A percentile compares a stretch with the other conserved stretches of the same genome.
Conservation (phyloP, 2,113 vertebrate species). For the Ovibos moschatus region DNA sequence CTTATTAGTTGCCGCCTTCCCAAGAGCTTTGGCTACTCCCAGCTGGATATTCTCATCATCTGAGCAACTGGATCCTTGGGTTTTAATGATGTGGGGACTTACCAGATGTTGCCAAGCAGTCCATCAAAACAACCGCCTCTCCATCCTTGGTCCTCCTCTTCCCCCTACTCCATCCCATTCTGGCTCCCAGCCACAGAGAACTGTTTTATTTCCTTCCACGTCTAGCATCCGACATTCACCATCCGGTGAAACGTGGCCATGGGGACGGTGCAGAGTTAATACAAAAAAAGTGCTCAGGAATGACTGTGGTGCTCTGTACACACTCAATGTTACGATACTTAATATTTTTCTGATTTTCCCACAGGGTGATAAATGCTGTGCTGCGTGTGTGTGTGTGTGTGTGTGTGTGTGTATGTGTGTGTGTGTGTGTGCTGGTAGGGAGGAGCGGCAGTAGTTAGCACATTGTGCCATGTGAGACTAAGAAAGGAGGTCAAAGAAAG, state of each 20-base stretch:
- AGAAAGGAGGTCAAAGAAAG: background rate
- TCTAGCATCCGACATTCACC: accelerated
- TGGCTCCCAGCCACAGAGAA: background rate
- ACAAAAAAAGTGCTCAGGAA: background rate
- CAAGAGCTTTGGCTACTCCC: background rate
- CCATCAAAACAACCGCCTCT: background rate
- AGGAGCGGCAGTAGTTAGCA: accelerated
- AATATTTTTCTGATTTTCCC: background rate
- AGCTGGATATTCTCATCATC: background rate
- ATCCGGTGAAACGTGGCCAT: accelerated
- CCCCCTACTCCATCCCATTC: too few species aligned
- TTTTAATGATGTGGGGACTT: background rate
- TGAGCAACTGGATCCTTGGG: background rate
- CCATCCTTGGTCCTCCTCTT: background rate
- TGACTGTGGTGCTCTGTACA: too few species aligned
- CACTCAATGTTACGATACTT: accelerated
- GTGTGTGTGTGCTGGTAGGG: background rate
- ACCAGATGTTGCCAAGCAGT: background rate
- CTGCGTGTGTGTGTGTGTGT: background rate
- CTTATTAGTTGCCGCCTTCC: background rate
- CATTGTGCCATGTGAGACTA: background rate
- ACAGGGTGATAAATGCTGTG: background rate
- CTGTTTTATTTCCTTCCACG: background rate
- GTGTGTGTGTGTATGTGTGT: too few species aligned
- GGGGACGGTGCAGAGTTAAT: background rate